Evolutionary conservation across 2,113 vertebrate genomes (phyloP).

Genomic region (Sprattus sprattus): DNA sequence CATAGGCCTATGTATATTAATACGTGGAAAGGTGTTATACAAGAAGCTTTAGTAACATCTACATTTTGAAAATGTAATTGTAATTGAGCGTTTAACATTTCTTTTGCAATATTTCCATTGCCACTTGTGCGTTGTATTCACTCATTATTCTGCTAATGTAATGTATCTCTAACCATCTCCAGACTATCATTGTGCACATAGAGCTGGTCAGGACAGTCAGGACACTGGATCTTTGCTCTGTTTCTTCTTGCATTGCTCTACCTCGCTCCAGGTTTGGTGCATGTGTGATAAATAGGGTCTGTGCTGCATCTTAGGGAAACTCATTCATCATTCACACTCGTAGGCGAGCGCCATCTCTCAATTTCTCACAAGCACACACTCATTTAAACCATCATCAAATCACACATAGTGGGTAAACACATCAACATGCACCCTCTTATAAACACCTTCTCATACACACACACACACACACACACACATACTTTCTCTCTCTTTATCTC

Average conservation of each 20-base stretch:
- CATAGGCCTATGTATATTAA: too few species aligned
- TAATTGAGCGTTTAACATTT: too few species aligned
- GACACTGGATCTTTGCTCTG: background rate
- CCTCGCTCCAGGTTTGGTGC: background rate
- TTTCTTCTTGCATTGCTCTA: background rate
- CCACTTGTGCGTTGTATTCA: too few species aligned
- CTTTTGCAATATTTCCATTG: too few species aligned
- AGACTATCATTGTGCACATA: background rate
- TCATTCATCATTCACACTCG: conserved; percentile 18
- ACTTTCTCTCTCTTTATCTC: background rate
- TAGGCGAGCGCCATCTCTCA: background rate
- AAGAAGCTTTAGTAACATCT: too few species aligned
- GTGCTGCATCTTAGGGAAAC: background rate
- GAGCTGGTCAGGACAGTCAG: background rate
- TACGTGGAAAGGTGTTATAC: too few species aligned
- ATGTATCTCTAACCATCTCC: background rate
- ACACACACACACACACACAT: background rate
- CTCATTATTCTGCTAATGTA: background rate
- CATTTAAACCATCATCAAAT: conserved; percentile 13
- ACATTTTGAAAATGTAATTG: too few species aligned
- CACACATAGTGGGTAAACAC: background rate
- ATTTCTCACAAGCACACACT: background rate
- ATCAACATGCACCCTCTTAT: background rate
- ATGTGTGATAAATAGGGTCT: conserved; percentile 13
- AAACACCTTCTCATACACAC: background rate